A percentile compares a stretch with the other conserved stretches of the same genome.
phyloP scores from a whole-genome alignment of 2,888 invertebrate genomes.

The Hemaris fuciformis region DNA sequence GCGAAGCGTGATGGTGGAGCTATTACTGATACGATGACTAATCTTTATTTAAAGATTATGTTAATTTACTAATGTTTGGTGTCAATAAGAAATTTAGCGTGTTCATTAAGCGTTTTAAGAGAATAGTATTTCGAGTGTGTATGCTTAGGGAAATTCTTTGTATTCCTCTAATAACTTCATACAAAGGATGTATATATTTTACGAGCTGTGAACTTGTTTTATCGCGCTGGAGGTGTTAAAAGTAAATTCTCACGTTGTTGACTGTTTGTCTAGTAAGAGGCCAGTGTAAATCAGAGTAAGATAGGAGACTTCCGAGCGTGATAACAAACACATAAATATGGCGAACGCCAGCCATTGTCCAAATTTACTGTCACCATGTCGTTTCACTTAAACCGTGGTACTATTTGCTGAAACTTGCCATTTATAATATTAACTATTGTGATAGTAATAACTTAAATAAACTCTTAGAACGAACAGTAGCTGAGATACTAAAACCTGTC shows the following conservation, averaged over 20 bases:
- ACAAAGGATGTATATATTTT: conserved; percentile 23
- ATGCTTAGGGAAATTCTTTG: neutral
- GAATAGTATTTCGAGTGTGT: neutral
- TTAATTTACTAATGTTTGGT: neutral
- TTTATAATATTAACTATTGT: neutral
- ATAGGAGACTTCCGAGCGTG: conserved; percentile 65
- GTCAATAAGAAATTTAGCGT: conserved; percentile 8
- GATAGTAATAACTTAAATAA: neutral
- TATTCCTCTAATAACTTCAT: conserved; percentile 4
- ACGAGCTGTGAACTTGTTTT: conserved; percentile 44
- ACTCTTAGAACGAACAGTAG: neutral
- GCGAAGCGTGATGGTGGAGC: conserved; percentile 18
- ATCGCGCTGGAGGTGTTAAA: conserved; percentile 53
- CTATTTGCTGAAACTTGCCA: conserved; percentile 35
- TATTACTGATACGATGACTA: conserved; percentile 16
- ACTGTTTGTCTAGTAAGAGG: conserved; percentile 61
- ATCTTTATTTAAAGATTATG: conserved; percentile 1
- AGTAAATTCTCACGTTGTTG: conserved; percentile 57
- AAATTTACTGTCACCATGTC: conserved; percentile 63
- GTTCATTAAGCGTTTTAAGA: neutral
- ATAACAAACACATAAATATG: conserved; percentile 76
- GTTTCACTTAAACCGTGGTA: conserved; percentile 27
- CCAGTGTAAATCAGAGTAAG: conserved; percentile 66
- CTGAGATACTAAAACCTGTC: neutral
- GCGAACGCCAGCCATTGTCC: conserved; percentile 63